phyloP scores from a whole-genome alignment of 1,140 invertebrate genomes.

The Meloidogyne hapla region DNA sequence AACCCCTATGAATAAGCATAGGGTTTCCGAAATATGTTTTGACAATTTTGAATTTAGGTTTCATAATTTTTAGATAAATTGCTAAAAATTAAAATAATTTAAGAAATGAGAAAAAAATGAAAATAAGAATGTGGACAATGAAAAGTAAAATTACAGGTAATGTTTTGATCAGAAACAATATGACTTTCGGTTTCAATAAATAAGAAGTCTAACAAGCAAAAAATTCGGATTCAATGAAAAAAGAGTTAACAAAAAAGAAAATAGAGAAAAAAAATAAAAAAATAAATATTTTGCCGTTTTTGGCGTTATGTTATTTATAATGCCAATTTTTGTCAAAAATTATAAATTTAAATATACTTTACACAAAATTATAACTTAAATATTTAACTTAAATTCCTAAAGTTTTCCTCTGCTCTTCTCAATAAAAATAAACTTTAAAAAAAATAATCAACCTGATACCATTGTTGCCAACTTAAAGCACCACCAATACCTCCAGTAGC shows the following conservation, averaged over 20 bases:
- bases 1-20: neutral
- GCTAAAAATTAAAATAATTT: neutral
- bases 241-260: no score
- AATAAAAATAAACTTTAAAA: neutral
- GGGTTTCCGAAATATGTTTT: neutral
- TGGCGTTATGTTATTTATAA: neutral
- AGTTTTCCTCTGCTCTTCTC: neutral
- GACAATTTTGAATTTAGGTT: neutral
- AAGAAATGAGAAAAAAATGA: no score
- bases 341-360: neutral
- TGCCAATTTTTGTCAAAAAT: neutral
- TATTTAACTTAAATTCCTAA: neutral
- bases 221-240: no score
- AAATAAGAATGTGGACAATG: no score
- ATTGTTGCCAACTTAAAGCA: conserved; percentile 48
- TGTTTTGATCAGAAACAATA: no score
- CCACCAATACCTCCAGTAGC: conserved; percentile 22
- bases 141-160: no score
- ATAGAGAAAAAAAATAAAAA: no score
- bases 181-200: no score
- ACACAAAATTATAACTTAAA: neutral
- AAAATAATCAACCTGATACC: conserved; percentile 56
- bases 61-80: neutral
- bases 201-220: no score
- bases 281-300: neutral